Percentiles rank a stretch among this genome's conserved stretches.
These are phyloP conservation scores for Neoaliturus tenellus DNA, from an alignment of 2,888 invertebrate genomes.

Conservation along the genomic window DNA sequence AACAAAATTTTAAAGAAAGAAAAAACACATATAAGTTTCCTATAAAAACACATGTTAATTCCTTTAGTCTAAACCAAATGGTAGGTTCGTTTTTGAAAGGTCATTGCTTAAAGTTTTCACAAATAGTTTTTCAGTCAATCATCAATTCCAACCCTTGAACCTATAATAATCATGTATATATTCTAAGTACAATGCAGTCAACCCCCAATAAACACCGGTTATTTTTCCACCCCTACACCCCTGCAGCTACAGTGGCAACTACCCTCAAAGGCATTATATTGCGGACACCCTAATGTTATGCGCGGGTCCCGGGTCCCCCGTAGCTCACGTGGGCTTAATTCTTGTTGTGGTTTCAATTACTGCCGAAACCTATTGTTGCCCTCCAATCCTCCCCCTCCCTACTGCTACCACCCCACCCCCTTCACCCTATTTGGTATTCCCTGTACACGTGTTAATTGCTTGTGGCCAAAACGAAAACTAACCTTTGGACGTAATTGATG, in stretches of 20 bases:
- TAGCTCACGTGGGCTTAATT: conserved; percentile 32
- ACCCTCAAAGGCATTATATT: conserved; percentile 20
- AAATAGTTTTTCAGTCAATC: too few species aligned
- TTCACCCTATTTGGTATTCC: neutral
- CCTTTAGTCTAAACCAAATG: too few species aligned
- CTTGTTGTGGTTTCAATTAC: conserved; percentile 52
- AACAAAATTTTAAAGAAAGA: too few species aligned
- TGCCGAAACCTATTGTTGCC: neutral
- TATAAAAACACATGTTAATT: too few species aligned
- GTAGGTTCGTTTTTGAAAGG: too few species aligned
- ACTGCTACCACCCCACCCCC: too few species aligned
- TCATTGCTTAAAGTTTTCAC: too few species aligned
- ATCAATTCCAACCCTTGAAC: too few species aligned
- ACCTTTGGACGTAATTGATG: neutral
- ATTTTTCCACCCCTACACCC: neutral
- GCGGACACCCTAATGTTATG: conserved; percentile 34
- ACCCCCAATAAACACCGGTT: conserved; percentile 1
- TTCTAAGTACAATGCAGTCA: neutral
- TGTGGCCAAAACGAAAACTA: neutral
- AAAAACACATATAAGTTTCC: too few species aligned
- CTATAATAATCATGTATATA: too few species aligned
- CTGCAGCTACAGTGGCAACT: neutral
- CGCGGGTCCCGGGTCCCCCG: conserved; percentile 1
- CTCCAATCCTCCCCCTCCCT: neutral
- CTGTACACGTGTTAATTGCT: neutral